Base-by-base conservation (phyloP, 2,888 invertebrate genomes). In the Euplagia quadripunctaria region DNA sequence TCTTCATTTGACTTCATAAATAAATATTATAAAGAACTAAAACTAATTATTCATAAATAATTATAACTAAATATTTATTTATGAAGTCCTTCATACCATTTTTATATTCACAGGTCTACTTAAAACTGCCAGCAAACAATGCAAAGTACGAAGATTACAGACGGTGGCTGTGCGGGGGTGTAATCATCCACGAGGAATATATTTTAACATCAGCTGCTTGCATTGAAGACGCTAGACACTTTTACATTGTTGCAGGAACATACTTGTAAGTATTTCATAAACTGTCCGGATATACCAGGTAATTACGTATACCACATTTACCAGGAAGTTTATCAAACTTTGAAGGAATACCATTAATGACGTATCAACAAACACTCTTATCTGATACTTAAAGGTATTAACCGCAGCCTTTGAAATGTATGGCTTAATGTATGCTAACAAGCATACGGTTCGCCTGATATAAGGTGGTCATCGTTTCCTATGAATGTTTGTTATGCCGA, bases 131-230 rank as follows among this genome's bases (percentile, higher is more conserved):
- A 12, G 20, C 83, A 41, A 90, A 82, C 61, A 91, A 89, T 76
- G 87, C 89, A 0, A 93, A 91, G 72, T 91, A 88, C 66, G 83
- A 88, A 20, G 88, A 91, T 41, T 93, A 91, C 71, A 85, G 88
- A 0, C 87, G 86, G 1, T 93, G 91, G 92, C 76, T 92, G 11
- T 92, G 92, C 51, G 91, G 91, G 0, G 92, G 92, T 0, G 91
- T 91, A 7, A 92, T 92, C 41, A 82, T 92, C 5, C 90, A 90
- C 43, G 91, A 91, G n/a, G 90, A 92, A 61, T 92, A 89, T 61
- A 89, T 92, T 70, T 85, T 92, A 0, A 92, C 91, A 0, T 91
- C 92, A 41, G 92, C 92, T 0, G 92, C 92, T 20, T 92, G 92
- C 67, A 91, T 92, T 1, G 91, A 92, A 74, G 91, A 91, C 31